Conservation (phyloP, 2,113 vertebrate genomes). For the Coracopsis vasa region DNA sequence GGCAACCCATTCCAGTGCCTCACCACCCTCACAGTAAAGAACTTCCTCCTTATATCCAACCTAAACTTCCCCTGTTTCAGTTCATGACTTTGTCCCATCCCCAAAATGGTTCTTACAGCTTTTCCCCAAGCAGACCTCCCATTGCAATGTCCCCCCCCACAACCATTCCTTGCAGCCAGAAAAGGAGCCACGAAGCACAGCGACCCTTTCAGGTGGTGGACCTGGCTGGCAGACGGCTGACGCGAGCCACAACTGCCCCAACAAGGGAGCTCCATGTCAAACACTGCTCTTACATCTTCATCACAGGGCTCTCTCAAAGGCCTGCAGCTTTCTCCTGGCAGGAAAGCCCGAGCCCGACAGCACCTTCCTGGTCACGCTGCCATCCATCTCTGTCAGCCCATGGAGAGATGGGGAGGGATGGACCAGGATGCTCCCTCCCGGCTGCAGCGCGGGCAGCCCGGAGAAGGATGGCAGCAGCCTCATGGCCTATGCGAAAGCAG, state of each 20-base stretch:
- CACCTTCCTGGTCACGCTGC: background rate
- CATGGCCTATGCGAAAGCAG: fast-evolving
- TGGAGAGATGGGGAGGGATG: fast-evolving
- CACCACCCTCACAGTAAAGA: background rate
- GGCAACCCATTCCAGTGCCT: background rate
- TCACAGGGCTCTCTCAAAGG: background rate
- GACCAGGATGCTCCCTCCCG: background rate
- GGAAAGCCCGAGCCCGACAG: background rate
- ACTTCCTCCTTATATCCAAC: background rate
- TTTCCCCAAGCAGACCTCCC: background rate
- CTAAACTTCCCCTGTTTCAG: background rate
- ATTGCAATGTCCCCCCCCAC: fast-evolving
- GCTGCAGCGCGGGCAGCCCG: background rate
- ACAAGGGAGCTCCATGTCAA: constrained; percentile 14
- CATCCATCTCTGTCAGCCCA: constrained; percentile 19
- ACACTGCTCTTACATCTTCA: constrained; percentile 38
- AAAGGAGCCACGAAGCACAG: fast-evolving
- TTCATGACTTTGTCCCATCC: background rate
- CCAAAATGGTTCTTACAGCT: fast-evolving
- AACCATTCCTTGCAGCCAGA: background rate
- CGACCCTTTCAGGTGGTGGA: background rate
- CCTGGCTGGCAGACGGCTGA: background rate
- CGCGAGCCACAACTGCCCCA: background rate
- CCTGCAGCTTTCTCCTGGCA: background rate
- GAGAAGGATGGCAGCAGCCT: background rate